phyloP scores from a whole-genome alignment of 2,888 invertebrate species.

The Rhagonycha lutea region DNA sequence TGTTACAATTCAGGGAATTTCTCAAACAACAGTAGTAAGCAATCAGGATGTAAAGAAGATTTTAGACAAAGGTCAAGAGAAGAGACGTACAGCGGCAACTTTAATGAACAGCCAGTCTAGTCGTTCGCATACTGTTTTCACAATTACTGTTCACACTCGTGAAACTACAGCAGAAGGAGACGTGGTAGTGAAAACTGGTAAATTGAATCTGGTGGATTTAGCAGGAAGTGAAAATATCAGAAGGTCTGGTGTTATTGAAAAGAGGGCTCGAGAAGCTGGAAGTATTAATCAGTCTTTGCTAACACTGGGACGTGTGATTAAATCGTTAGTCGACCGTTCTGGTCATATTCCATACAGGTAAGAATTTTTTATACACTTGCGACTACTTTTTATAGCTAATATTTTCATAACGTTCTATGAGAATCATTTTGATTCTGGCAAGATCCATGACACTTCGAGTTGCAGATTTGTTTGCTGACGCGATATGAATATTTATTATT shows the following conservation, averaged over 20 bases:
- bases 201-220: constrained; percentile 95
- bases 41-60: constrained; percentile 88
- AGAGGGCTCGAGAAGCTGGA: constrained; percentile 88
- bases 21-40: constrained; percentile 87
- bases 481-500: too few relatives aligned
- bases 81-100: constrained; percentile 88
- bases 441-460: too few relatives aligned
- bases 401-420: background rate
- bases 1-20: constrained; percentile 88
- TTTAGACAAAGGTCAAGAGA: constrained; percentile 83
- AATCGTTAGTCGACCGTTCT: constrained; percentile 87
- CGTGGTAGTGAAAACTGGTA: constrained; percentile 91
- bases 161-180: constrained; percentile 89
- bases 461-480: too few relatives aligned
- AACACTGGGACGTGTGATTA: constrained; percentile 94
- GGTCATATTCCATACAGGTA: constrained; percentile 88
- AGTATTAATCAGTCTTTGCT: constrained; percentile 95
- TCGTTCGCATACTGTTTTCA: constrained; percentile 95
- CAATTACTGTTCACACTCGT: constrained; percentile 89
- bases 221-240: constrained; percentile 97
- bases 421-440: too few relatives aligned
- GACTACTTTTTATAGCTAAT: too few relatives aligned
- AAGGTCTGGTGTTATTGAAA: constrained; percentile 89
- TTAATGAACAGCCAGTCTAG: constrained; percentile 94
- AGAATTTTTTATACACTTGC: background rate